A percentile compares a stretch with the other conserved stretches of the same genome.
Evolutionary conservation across 2,113 vertebrate genomes (phyloP).

Genomic region (Clarias gariepinus): DNA sequence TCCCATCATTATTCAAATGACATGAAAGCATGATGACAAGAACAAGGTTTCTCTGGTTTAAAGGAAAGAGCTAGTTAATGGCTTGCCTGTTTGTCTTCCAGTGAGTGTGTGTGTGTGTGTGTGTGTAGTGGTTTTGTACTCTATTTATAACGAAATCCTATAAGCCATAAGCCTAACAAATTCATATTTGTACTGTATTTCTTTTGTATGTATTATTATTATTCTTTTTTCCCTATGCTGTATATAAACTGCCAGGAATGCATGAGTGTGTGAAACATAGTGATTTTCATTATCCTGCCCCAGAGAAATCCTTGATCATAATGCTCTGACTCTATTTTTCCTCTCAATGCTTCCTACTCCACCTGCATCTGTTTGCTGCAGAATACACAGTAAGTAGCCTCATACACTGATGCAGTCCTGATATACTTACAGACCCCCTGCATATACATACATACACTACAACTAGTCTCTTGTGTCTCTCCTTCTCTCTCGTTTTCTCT

Average conservation of each 20-base stretch:
- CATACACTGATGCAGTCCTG: conserved; percentile 61
- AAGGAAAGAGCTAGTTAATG: background rate
- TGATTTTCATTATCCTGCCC: conserved; percentile 8
- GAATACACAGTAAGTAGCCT: conserved; percentile 76
- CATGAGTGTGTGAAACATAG: background rate
- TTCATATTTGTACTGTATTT: background rate
- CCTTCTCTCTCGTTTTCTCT: conserved; percentile 8
- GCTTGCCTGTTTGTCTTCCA: background rate
- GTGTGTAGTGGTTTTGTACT: background rate
- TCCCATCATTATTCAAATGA: background rate
- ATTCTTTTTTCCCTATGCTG: too few species aligned
- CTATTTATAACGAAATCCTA: too few species aligned
- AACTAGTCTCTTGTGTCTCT: conserved; percentile 48
- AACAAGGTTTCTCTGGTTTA: background rate
- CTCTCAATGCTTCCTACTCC: conserved; percentile 40
- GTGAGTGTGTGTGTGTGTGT: background rate
- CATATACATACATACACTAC: conserved; percentile 6
- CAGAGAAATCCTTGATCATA: conserved; percentile 35
- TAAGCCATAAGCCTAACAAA: background rate
- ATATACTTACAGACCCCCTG: conserved; percentile 39
- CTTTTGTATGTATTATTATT: background rate
- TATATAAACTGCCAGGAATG: background rate
- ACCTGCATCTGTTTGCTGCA: conserved; percentile 60
- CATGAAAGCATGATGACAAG: background rate
- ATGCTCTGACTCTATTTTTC: background rate